These are phyloP conservation scores for Ptilorrhoa leucosticta DNA, from an alignment of 2,113 vertebrate species.

Conservation along the genomic window DNA sequence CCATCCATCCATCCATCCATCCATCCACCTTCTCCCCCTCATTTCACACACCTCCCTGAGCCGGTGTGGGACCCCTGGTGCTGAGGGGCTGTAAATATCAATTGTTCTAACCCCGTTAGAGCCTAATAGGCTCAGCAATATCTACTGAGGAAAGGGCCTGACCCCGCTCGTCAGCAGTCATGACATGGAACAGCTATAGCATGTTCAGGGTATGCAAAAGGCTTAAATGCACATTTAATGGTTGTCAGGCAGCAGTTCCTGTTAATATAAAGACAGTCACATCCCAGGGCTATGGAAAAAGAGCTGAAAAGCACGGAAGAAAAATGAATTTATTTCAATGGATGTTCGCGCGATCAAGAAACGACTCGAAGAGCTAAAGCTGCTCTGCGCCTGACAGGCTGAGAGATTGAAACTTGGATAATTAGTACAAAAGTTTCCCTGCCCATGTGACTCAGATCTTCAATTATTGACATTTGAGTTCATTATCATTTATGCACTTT, in stretches of 20 bases:
- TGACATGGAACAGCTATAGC: constrained; percentile 55
- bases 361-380: background rate
- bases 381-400: background rate
- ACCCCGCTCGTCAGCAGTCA: constrained; percentile 53
- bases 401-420: background rate
- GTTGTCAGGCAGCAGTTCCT: constrained; percentile 58
- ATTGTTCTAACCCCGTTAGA: constrained; percentile 50
- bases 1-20: background rate
- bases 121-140: constrained; percentile 55
- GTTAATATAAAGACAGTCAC: constrained; percentile 58
- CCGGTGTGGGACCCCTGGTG: background rate
- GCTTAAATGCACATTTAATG: constrained; percentile 66
- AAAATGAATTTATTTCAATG: constrained; percentile 51
- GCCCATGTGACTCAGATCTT: constrained; percentile 4
- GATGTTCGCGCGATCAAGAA: background rate
- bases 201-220: constrained; percentile 61
- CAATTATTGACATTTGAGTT: constrained; percentile 40
- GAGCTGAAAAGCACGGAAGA: background rate
- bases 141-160: constrained; percentile 53
- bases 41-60: background rate
- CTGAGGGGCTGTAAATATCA: constrained; percentile 55
- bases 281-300: constrained; percentile 53
- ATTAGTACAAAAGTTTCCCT: constrained; percentile 20
- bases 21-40: background rate
- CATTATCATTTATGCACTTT: constrained; percentile 15